phyloP scores from a whole-genome alignment of 2,797 vertebrate genomes.

The Tragelaphus eurycerus region DNA sequence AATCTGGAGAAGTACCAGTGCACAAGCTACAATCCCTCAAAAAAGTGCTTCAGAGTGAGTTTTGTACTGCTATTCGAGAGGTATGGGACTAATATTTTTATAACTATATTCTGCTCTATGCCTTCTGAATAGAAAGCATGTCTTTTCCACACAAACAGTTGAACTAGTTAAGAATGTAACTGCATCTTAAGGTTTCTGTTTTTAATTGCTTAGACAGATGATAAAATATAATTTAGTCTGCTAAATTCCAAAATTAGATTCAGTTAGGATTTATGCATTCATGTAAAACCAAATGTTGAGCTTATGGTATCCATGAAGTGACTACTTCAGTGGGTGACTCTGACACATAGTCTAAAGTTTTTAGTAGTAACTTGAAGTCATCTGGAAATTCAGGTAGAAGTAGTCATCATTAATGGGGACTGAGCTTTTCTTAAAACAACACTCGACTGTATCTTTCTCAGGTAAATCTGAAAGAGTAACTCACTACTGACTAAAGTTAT shows the following conservation, averaged over 20 bases:
- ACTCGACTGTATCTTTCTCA: background rate
- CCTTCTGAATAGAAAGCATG: constrained; percentile 38
- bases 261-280: constrained; percentile 38
- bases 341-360: background rate
- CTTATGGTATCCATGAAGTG: background rate
- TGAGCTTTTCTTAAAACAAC: background rate
- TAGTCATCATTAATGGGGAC: background rate
- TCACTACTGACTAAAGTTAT: background rate
- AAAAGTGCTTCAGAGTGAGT: constrained; percentile 99
- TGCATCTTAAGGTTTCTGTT: constrained; percentile 49
- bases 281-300: constrained; percentile 33
- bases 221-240: constrained; percentile 50
- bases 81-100: constrained; percentile 85
- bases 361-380: background rate
- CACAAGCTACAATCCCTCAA: constrained; percentile 98
- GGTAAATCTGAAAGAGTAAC: constrained; percentile 16
- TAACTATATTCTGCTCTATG: constrained; percentile 38
- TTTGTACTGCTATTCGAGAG: constrained; percentile 99
- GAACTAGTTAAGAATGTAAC: constrained; percentile 50
- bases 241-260: constrained; percentile 42
- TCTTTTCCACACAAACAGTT: constrained; percentile 49
- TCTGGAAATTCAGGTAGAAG: constrained; percentile 25
- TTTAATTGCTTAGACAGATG: constrained; percentile 65
- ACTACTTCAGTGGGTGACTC: background rate
- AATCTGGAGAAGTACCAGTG: constrained; percentile 96